These are phyloP conservation scores for Hyperoplus immaculatus DNA, from an alignment of 2,797 vertebrate genomes.

Conservation along the genomic window DNA sequence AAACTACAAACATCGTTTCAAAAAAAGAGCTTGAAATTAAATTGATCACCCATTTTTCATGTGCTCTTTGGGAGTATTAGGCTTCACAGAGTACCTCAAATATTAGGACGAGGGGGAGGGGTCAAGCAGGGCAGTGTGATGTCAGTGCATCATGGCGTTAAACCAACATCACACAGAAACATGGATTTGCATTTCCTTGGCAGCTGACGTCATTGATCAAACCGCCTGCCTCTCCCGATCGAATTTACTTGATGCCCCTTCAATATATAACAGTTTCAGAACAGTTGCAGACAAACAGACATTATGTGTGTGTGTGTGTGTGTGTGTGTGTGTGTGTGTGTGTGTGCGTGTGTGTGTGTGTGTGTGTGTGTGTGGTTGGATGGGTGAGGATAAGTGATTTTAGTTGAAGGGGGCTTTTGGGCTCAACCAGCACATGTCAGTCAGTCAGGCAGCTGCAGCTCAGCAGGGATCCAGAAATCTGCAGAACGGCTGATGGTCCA, in stretches of 20 bases:
- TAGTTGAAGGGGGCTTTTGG: conserved; percentile 68
- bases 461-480: conserved; percentile 74
- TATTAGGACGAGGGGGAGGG: neutral
- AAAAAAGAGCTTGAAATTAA: neutral
- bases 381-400: conserved; percentile 68
- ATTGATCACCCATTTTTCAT: neutral
- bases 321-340: conserved; percentile 26
- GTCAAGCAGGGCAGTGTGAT: conserved; percentile 4
- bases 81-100: neutral
- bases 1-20: neutral
- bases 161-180: conserved; percentile 14
- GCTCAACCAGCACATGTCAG: conserved; percentile 77
- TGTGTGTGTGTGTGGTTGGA: conserved; percentile 11
- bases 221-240: conserved; percentile 22
- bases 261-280: conserved; percentile 41
- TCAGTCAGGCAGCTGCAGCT: conserved; percentile 78
- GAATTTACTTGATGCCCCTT: conserved; percentile 49
- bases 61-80: neutral
- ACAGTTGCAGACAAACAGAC: conserved; percentile 39
- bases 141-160: conserved; percentile 3
- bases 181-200: conserved; percentile 9
- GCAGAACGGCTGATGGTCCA: conserved; percentile 52
- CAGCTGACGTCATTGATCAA: conserved; percentile 69
- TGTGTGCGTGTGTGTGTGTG: conserved; percentile 31
- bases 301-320: conserved; percentile 6